Percentiles rank a stretch among this genome's conserved stretches.
Conservation (phyloP, 2,888 invertebrate species). For the Patella caerulea region DNA sequence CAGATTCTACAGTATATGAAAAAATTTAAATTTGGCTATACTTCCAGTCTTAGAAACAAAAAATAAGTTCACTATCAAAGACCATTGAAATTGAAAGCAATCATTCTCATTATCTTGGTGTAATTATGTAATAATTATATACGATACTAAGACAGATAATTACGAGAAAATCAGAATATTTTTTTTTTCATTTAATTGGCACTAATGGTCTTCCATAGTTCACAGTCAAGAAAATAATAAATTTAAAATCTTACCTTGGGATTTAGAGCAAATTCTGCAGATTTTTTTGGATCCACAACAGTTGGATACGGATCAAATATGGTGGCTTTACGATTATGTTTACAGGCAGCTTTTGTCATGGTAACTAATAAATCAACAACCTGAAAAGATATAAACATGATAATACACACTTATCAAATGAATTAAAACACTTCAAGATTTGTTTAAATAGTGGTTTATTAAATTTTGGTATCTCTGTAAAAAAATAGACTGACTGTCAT, state of each 20-base stretch:
- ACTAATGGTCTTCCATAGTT: not conserved
- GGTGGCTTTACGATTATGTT: conserved; percentile 46
- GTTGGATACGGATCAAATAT: conserved; percentile 67
- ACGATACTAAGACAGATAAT: not conserved
- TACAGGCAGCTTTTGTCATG: conserved; percentile 61
- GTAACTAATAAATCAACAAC: conserved; percentile 65
- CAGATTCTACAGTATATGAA: too few species aligned
- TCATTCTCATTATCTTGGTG: too few species aligned
- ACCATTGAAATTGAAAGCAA: too few species aligned
- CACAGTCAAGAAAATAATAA: not conserved
- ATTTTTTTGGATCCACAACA: conserved; percentile 59
- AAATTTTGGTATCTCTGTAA: too few species aligned
- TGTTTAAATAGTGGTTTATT: too few species aligned
- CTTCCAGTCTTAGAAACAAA: too few species aligned
- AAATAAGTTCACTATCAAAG: too few species aligned
- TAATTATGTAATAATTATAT: too few species aligned
- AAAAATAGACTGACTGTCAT: too few species aligned
- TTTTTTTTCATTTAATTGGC: not conserved
- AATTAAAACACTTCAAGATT: too few species aligned
- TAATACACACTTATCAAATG: too few species aligned
- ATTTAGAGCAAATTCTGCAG: conserved; percentile 53
- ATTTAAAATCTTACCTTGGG: conserved; percentile 49
- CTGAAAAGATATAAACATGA: conserved; percentile 31
- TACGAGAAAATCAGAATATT: not conserved
- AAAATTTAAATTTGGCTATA: too few species aligned